phyloP scores from a whole-genome alignment of 2,113 vertebrate genomes.

The Leptosomus discolor region DNA sequence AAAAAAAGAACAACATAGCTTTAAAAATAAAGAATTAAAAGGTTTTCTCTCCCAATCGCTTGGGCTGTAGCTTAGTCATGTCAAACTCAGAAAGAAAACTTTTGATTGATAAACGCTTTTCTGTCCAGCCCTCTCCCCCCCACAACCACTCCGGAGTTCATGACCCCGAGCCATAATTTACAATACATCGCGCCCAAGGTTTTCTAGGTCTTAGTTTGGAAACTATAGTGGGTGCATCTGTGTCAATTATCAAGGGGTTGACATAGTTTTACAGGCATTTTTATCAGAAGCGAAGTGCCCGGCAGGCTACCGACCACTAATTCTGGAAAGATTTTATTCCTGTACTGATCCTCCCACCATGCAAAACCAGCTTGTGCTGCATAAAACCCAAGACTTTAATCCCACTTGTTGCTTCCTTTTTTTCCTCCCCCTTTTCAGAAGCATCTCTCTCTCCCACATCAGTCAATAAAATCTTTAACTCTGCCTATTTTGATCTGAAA shows the following conservation, averaged over 20 bases:
- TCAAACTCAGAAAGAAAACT: constrained; percentile 75
- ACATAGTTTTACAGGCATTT: constrained; percentile 79
- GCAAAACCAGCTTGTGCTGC: constrained; percentile 76
- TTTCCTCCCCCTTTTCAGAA: constrained; percentile 70
- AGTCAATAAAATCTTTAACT: constrained; percentile 81
- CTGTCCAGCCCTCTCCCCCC: constrained; percentile 24
- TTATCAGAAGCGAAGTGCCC: constrained; percentile 76
- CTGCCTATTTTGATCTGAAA: constrained; percentile 82
- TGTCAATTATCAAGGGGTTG: constrained; percentile 81
- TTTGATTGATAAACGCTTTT: constrained; percentile 74
- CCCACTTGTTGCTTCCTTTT: constrained; percentile 87
- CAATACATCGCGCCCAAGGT: constrained; percentile 73
- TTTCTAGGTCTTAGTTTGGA: constrained; percentile 81
- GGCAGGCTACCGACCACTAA: constrained; percentile 71
- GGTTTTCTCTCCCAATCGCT: constrained; percentile 70
- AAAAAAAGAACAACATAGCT: constrained; percentile 1
- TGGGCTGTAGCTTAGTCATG: constrained; percentile 80
- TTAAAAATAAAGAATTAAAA: constrained; percentile 76
- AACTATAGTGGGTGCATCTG: constrained; percentile 80
- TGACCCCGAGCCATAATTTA: constrained; percentile 87
- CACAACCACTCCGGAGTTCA: constrained; percentile 70
- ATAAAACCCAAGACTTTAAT: constrained; percentile 81
- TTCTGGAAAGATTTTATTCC: constrained; percentile 80
- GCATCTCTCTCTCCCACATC: constrained; percentile 78
- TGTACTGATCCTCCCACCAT: constrained; percentile 75